phyloP scores from a whole-genome alignment of 2,797 vertebrate species.

The Sebastes baramenuke region DNA sequence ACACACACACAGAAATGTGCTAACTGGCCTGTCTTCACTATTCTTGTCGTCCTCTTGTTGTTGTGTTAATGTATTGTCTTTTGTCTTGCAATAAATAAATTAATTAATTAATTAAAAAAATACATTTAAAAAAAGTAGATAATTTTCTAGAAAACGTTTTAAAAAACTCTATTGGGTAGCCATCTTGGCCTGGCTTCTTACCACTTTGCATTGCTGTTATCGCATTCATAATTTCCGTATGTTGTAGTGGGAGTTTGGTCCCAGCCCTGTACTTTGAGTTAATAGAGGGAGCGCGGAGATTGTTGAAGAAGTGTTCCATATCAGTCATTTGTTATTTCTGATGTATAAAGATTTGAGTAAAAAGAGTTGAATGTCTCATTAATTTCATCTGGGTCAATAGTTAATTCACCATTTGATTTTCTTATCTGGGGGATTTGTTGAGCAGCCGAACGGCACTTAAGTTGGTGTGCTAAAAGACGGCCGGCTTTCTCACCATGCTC shows the following conservation, averaged over 20 bases:
- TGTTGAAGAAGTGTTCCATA: neutral
- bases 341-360: slow-evolving; percentile 3
- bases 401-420: neutral
- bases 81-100: too few relatives aligned
- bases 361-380: neutral
- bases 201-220: neutral
- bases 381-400: slow-evolving; percentile 7
- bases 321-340: neutral
- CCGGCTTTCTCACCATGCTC: neutral
- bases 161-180: neutral
- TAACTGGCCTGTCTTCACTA: too few relatives aligned
- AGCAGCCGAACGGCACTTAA: too few relatives aligned
- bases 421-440: neutral
- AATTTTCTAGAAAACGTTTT: neutral
- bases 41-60: neutral
- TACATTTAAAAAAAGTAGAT: neutral
- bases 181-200: neutral
- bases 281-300: neutral
- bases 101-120: too few relatives aligned
- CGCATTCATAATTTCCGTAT: neutral
- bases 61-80: neutral
- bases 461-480: neutral
- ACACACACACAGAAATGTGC: too few relatives aligned
- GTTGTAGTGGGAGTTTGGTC: neutral
- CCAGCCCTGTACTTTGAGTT: neutral